These are phyloP conservation scores for Holacanthus passer DNA, from an alignment of 2,113 vertebrate species.

Conservation along the genomic window DNA sequence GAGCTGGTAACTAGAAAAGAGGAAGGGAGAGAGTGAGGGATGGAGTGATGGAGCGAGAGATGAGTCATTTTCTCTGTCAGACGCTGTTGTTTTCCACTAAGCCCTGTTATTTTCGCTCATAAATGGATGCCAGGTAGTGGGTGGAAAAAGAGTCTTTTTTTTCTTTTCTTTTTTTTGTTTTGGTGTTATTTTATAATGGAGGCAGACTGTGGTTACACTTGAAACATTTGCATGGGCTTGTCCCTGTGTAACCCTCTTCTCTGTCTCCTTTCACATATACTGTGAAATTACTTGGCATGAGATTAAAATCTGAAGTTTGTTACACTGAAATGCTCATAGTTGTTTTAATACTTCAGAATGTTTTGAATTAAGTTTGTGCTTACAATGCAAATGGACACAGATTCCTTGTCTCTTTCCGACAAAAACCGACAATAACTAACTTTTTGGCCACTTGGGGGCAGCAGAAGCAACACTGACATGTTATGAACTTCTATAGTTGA, in stretches of 20 bases:
- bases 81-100: slow-evolving; percentile 82
- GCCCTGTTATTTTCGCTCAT: slow-evolving; percentile 80
- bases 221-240: slow-evolving; percentile 61
- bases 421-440: too few relatives aligned
- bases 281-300: not conserved
- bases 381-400: too few relatives aligned
- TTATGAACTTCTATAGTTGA: not conserved
- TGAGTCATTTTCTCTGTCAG: slow-evolving; percentile 82
- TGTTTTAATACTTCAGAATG: not conserved
- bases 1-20: slow-evolving; percentile 66
- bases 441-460: too few relatives aligned
- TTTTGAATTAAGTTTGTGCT: too few relatives aligned
- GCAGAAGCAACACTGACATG: too few relatives aligned
- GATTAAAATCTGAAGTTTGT: not conserved
- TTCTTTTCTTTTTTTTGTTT: slow-evolving; percentile 75
- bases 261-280: slow-evolving; percentile 22
- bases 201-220: slow-evolving; percentile 68
- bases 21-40: slow-evolving; percentile 53
- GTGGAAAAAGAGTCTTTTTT: slow-evolving; percentile 71
- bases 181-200: slow-evolving; percentile 73
- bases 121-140: slow-evolving; percentile 82
- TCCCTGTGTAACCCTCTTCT: slow-evolving; percentile 55
- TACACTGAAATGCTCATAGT: not conserved
- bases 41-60: slow-evolving; percentile 67
- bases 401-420: too few relatives aligned